Conservation (phyloP, 2,888 invertebrate genomes). For the Trachelus stipa region DNA sequence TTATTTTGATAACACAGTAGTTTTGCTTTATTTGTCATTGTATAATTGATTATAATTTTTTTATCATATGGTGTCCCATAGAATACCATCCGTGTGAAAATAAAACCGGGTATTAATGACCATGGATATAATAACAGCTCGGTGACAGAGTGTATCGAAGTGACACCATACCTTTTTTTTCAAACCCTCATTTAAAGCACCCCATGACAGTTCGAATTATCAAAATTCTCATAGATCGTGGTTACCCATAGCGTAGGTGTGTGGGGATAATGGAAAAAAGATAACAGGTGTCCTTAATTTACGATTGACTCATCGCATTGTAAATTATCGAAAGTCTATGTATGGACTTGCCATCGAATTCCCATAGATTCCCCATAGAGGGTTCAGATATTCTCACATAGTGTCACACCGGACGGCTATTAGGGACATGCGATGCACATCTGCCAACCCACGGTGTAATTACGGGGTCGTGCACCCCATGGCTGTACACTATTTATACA, state of each 20-base stretch:
- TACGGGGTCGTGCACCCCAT: background rate
- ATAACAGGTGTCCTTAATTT: background rate
- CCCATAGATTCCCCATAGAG: background rate
- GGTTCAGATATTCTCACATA: background rate
- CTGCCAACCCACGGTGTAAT: background rate
- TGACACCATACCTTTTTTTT: background rate
- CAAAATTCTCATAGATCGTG: background rate
- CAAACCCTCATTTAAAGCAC: background rate
- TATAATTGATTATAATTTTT: slow-evolving; percentile 10
- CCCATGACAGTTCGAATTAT: background rate
- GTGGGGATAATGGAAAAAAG: background rate
- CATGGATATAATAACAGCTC: background rate
- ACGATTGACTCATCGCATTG: background rate
- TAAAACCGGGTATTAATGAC: background rate
- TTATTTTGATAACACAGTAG: background rate
- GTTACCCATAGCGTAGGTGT: background rate
- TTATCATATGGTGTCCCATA: slow-evolving; percentile 8
- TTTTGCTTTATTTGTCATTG: background rate
- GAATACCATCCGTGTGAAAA: slow-evolving; percentile 11
- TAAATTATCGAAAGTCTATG: background rate
- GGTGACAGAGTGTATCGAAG: background rate
- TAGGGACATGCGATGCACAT: background rate
- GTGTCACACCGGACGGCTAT: background rate
- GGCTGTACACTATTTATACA: background rate
- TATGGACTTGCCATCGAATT: background rate